Evolutionary conservation across 2,113 vertebrate species (phyloP), one percentile per base, ranked within the genome.

Genomic region (Microcebus lehilahytsara): DNA sequence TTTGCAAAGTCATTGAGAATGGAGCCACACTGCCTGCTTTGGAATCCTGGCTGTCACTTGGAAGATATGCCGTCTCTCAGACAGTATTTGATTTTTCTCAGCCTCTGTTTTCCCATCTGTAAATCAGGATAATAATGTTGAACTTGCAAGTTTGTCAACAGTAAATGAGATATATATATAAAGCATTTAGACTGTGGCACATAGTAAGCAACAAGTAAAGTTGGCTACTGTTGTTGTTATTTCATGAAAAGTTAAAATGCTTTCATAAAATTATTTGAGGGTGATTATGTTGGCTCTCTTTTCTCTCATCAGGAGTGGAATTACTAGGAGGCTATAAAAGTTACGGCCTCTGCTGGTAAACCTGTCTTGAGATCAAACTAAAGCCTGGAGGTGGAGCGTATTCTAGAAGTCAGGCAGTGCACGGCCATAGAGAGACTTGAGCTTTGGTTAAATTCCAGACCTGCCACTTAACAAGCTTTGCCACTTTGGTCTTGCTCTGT

Each of bases 161-260:
- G 53, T 75, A 32, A 60, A 40, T 51, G 46, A 75, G 42, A 46
- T 95, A 74, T 78, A 40, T 11, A 40, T 58, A 30, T 22, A 34
- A 40, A 94, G 23, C 25, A 72, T 49, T 96, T 80, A 96, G 87
- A 67, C 34, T 56, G 12, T 51, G 42, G 78, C 67, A 81, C 27
- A 42, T 56, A 78, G 9, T 66, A 46, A 81, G 56, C 49, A 56
- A 49, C 79, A 25, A 91, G 3, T 92, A 66, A 64, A 72, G 11
- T 56, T 74, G 66, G 22, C 27, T 66, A 16, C 66, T 60, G 51
- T 23, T 93, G 51, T 23, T 93, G 9, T 30, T 83, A 12, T 66
- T 93, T 96, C 83, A 81, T 79, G 51, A 93, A 67, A 95, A 86
- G 49, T 86, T 91, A 89, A 92, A 96, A 86, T 56, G 12, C 30